These are phyloP conservation scores for Tragulus kanchil DNA, from an alignment of 2,113 vertebrate species.

Conservation along the genomic window DNA sequence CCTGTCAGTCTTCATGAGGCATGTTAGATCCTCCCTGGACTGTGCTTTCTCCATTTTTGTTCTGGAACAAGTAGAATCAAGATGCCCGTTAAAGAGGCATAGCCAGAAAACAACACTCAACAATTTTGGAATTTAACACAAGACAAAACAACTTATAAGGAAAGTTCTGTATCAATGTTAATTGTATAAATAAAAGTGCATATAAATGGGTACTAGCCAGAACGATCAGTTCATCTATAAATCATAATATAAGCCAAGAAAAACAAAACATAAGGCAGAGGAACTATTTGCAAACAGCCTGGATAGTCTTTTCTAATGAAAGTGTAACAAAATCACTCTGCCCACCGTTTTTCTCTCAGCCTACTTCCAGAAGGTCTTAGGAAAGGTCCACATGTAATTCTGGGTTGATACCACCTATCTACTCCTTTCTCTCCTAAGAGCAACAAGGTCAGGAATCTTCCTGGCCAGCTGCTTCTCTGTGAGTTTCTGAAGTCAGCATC, in stretches of 20 bases:
- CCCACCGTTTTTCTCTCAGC: background rate
- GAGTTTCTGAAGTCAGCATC: slow-evolving; percentile 42
- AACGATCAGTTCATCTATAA: background rate
- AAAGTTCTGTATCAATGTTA: background rate
- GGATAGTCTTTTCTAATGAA: background rate
- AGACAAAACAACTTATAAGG: background rate
- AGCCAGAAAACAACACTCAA: background rate
- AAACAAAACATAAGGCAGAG: background rate
- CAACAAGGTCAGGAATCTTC: background rate
- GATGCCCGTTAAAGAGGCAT: background rate
- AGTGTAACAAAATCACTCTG: background rate
- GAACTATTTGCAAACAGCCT: background rate
- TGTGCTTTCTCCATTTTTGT: background rate
- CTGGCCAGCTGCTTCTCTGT: background rate
- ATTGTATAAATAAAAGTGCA: background rate
- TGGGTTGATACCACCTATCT: background rate
- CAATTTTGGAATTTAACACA: background rate
- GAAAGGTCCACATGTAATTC: background rate
- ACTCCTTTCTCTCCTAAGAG: background rate
- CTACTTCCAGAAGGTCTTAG: background rate
- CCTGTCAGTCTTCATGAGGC: background rate
- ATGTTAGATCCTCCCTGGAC: background rate
- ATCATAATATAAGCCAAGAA: background rate
- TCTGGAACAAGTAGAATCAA: background rate
- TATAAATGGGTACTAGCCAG: background rate